Conservation (phyloP, 2,888 invertebrate genomes). For the Leucophenga montana region DNA sequence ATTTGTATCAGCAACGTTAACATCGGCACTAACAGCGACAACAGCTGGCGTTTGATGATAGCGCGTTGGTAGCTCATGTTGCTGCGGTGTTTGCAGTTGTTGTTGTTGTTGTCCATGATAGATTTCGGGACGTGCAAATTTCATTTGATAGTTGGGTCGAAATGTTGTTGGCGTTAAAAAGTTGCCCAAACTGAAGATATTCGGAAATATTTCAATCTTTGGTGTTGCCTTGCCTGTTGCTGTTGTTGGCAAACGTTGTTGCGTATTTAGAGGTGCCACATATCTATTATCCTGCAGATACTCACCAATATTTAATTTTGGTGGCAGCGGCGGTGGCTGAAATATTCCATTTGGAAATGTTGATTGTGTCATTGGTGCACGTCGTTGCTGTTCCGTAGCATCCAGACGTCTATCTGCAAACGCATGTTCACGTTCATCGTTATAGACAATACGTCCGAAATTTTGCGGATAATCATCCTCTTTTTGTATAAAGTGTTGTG, state of each 20-base stretch:
- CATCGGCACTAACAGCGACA: not conserved
- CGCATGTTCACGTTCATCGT: constrained; percentile 43
- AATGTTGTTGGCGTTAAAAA: constrained; percentile 66
- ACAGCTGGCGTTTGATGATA: constrained; percentile 14
- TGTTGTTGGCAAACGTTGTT: not conserved
- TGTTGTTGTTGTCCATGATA: constrained; percentile 16
- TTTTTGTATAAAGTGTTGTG: constrained; percentile 77
- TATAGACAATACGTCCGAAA: constrained; percentile 57
- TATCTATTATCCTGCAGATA: constrained; percentile 54
- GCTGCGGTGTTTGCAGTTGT: constrained; percentile 25
- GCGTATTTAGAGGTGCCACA: not conserved
- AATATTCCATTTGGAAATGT: constrained; percentile 62
- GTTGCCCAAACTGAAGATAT: constrained; percentile 52
- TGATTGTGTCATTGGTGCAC: constrained; percentile 53
- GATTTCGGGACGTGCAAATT: constrained; percentile 54
- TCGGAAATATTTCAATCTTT: constrained; percentile 60
- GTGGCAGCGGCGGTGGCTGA: constrained; percentile 40
- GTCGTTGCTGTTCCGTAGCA: constrained; percentile 40
- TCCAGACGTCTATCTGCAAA: constrained; percentile 60
- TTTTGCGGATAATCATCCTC: constrained; percentile 73
- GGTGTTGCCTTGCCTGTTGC: constrained; percentile 45
- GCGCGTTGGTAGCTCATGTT: constrained; percentile 4
- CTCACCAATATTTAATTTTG: constrained; percentile 70
- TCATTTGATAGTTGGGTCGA: constrained; percentile 63
- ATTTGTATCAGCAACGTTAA: not conserved